Evolutionary conservation across 2,888 invertebrate genomes (phyloP), one percentile per base, ranked within the genome.

Genomic region (Steinernema scapterisci): DNA sequence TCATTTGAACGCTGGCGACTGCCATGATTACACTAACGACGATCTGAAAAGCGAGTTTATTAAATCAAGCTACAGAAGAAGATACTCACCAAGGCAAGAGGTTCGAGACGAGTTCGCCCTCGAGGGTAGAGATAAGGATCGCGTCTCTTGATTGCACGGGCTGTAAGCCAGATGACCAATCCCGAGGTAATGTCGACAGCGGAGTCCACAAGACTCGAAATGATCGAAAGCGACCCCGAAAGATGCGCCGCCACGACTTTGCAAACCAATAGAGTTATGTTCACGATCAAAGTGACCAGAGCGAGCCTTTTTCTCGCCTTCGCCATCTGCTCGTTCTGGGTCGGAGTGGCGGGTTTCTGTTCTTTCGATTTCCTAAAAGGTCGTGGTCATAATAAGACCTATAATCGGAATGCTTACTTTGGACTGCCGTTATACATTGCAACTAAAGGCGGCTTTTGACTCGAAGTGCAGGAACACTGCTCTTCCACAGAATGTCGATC

Each of bases 171-270:
- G 54, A 89, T 87, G 31, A 89, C 85, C 6, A 79, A 63, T 0
- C 89, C 89, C 11, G 89, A 88, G 5, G 89, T 83, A 27, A 90
- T 86, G 80, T 90, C 90, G 5, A 90, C 89, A 13, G 85, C 81
- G 71, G 89, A 89, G 83, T 90, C 90, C 19, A 90, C 88, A 71
- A 90, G 84, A 56, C 89, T 89, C 13, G 89, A 89, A 71, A 90
- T 88, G 76, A 90, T 88, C 3, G 89, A 87, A 44, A 90, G 86
- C 5, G 90, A 90, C 2, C 89, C 89, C 11, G 90, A 89, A 72
- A 90, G 56, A 1, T 83, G 87, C 1, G 89, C 88, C 6, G 90
- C 90, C 13, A 88, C 85, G 6, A 78, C 81, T 80, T 90, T 90
- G n/a, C 86, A 88, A 0, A 88, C 75, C 77, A 89, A 81, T 25